Evolutionary conservation across 2,888 invertebrate species (phyloP).

Genomic region (Ephialtes manifestator): DNA sequence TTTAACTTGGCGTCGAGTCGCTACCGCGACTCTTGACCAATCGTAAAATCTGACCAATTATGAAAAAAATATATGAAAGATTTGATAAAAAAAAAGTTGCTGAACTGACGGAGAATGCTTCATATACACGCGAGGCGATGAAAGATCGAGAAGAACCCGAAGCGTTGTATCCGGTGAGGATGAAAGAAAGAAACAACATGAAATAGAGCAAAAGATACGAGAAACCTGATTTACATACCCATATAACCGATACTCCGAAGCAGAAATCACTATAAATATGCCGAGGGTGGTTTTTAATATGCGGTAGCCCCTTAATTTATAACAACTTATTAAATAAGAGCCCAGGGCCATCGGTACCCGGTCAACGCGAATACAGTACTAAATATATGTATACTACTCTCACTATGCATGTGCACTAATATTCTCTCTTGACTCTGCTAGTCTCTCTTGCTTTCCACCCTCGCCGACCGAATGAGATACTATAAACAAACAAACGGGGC

Average conservation of each 20-base stretch:
- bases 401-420: slow-evolving; percentile 33
- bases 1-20: too few relatives aligned
- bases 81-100: too few relatives aligned
- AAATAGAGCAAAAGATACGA: slow-evolving; percentile 46
- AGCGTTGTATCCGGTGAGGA: slow-evolving; percentile 50
- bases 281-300: slow-evolving; percentile 80
- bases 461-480: slow-evolving; percentile 64
- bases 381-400: slow-evolving; percentile 9
- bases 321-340: slow-evolving; percentile 83
- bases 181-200: slow-evolving; percentile 44
- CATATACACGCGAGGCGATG: slow-evolving; percentile 11
- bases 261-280: slow-evolving; percentile 81
- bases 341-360: slow-evolving; percentile 75
- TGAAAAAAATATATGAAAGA: slow-evolving; percentile 3
- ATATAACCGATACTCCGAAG: slow-evolving; percentile 73
- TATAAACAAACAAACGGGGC: slow-evolving; percentile 74
- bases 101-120: too few relatives aligned
- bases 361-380: slow-evolving; percentile 19
- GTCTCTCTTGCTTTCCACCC: slow-evolving; percentile 35
- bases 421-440: slow-evolving; percentile 42
- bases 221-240: slow-evolving; percentile 79
- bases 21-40: too few relatives aligned
- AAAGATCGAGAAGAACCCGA: slow-evolving; percentile 44
- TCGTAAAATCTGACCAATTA: too few relatives aligned
- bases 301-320: slow-evolving; percentile 83